phyloP scores from a whole-genome alignment of 2,797 vertebrate genomes.

The Valencia hispanica region DNA sequence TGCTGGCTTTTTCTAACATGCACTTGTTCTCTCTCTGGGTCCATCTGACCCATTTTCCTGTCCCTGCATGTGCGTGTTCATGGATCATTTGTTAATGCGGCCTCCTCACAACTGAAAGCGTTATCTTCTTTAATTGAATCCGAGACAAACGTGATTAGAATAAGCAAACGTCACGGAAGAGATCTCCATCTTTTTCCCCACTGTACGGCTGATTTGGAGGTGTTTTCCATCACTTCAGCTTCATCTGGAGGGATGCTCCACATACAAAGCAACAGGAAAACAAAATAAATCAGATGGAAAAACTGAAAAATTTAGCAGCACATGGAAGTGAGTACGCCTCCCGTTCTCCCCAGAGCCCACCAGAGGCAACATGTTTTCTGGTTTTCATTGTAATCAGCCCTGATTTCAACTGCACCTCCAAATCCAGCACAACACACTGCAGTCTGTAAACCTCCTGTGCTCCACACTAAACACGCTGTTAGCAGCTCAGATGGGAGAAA shows the following conservation, averaged over 20 bases:
- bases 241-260: constrained; percentile 49
- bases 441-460: not conserved
- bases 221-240: constrained; percentile 3
- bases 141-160: not conserved
- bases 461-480: not conserved
- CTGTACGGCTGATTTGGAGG: constrained; percentile 18
- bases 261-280: constrained; percentile 25
- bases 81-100: constrained; percentile 46
- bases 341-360: constrained; percentile 41
- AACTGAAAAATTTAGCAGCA: constrained; percentile 50
- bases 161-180: constrained; percentile 1
- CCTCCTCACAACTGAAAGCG: constrained; percentile 34
- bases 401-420: constrained; percentile 47
- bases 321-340: constrained; percentile 27
- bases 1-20: constrained; percentile 35
- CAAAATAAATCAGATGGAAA: constrained; percentile 47
- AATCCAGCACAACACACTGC: not conserved
- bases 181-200: not conserved
- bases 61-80: constrained; percentile 28
- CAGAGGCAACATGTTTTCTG: constrained; percentile 42
- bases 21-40: constrained; percentile 62
- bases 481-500: not conserved
- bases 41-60: constrained; percentile 67
- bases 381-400: constrained; percentile 45
- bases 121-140: constrained; percentile 37